Conservation (phyloP, 2,797 vertebrate species). For the Cottoperca gobio region DNA sequence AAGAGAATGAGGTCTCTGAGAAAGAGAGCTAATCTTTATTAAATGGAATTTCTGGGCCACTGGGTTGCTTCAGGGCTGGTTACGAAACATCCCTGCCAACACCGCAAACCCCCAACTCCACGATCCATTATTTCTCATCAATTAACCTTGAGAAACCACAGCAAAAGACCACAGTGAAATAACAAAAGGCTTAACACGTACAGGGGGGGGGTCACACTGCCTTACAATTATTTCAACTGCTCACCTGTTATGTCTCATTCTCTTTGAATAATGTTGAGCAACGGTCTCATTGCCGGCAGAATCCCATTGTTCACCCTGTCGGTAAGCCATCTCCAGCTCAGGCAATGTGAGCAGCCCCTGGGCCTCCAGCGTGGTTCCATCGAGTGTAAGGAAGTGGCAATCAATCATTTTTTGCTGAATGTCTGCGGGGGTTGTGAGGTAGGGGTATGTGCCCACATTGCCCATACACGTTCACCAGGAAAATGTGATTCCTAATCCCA, state of each 20-base stretch:
- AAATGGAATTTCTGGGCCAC: constrained; percentile 86
- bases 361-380: constrained; percentile 54
- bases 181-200: constrained; percentile 32
- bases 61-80: constrained; percentile 76
- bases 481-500: constrained; percentile 59
- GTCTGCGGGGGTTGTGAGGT: constrained; percentile 15
- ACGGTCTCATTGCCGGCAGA: constrained; percentile 39
- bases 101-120: constrained; percentile 39
- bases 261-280: constrained; percentile 45
- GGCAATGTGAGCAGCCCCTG: constrained; percentile 14
- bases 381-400: constrained; percentile 49
- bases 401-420: constrained; percentile 71
- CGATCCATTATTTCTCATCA: constrained; percentile 76
- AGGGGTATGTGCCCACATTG: constrained; percentile 22
- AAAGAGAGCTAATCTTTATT: constrained; percentile 85
- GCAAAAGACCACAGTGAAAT: constrained; percentile 54
- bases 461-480: constrained; percentile 26
- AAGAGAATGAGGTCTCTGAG: constrained; percentile 79
- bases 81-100: constrained; percentile 72
- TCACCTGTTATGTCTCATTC: constrained; percentile 62
- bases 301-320: constrained; percentile 58
- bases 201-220: constrained; percentile 13
- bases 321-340: constrained; percentile 32
- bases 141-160: constrained; percentile 72
- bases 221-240: constrained; percentile 57